Evolutionary conservation across 2,113 vertebrate genomes (phyloP), one percentile per base, ranked within the genome.

Genomic region (Boulengerochromis microlepis): DNA sequence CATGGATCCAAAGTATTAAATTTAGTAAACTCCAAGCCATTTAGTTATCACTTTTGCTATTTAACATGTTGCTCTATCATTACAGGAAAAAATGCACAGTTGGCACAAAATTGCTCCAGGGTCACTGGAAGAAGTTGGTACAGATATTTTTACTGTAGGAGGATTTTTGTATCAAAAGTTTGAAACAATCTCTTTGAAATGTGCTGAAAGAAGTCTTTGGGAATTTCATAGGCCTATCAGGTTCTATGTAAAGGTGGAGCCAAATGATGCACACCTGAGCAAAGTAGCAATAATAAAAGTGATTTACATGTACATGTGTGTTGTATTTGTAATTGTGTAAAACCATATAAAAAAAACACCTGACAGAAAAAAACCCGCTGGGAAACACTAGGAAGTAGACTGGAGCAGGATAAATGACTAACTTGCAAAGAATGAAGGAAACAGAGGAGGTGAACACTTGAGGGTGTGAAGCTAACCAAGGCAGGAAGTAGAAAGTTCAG

Each of bases 301-400:
- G 2, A 64, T 35, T 64, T 66, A 7, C 61, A 12, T 1, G 61
- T 66, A 11, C 6, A 66, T n/a, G 33, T 66, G 6, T 66, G 6
- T 35, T 66, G 0, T 7, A 35, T 64, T 66, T 66, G 61, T 66
- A 66, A 66, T 66, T 66, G 59, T 12, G 4, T 35, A 64, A 66
- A 66, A n/a, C 31, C 6, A 61, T 19, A 61, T 33, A 10, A 24
- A 69, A 19, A 29, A n/a, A 31, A 4, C 18, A 61, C 9, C 3
- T 42, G n/a, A 22, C 33, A 19, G 1, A 38, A 2, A 66, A 61
- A 38, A 0, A 3, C 19, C 2, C 7, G 2, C 0, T 24, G n/a
- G 12, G 66, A 71, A 7, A 42, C 13, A 6, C n/a, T 74, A 3
- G 66, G 38, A 74, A 18, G 22, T 16, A 74, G 66, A 71, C 64